A percentile compares a stretch with the other conserved stretches of the same genome.
Conservation (phyloP, 2,797 vertebrate species). For the Decapterus maruadsi region DNA sequence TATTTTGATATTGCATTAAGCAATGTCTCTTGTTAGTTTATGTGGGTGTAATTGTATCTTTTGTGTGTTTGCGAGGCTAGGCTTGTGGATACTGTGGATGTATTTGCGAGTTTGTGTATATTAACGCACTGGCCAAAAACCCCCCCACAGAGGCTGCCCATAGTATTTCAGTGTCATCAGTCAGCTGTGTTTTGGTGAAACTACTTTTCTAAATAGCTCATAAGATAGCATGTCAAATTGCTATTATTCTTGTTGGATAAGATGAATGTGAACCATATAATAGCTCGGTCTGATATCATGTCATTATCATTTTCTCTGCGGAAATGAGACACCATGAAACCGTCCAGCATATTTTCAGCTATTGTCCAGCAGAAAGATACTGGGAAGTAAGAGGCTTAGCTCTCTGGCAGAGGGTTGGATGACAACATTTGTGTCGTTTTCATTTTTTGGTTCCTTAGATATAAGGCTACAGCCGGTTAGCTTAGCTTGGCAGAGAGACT, state of each 20-base stretch:
- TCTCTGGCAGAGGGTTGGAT: constrained; percentile 4
- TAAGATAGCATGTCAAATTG: constrained; percentile 11
- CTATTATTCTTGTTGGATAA: constrained; percentile 11
- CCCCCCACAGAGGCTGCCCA: constrained; percentile 12
- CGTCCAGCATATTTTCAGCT: constrained; percentile 9
- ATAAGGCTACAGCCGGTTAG: background rate
- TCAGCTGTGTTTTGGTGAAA: constrained; percentile 19
- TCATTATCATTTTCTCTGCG: constrained; percentile 6
- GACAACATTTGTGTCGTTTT: background rate
- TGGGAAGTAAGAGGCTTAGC: background rate
- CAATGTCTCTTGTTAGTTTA: background rate
- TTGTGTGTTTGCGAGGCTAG: constrained; percentile 28
- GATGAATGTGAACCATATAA: constrained; percentile 19
- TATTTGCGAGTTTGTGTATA: constrained; percentile 10
- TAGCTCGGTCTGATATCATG: constrained; percentile 4
- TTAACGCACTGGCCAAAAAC: background rate
- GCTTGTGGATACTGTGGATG: constrained; percentile 14
- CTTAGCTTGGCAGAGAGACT: background rate
- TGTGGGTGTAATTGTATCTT: constrained; percentile 33
- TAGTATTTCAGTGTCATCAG: constrained; percentile 16
- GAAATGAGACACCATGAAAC: constrained; percentile 7
- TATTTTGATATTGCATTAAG: constrained; percentile 31
- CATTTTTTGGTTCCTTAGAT: background rate
- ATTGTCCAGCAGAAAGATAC: background rate
- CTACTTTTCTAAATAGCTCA: constrained; percentile 9